A percentile compares a stretch with the other conserved stretches of the same genome.
phyloP scores from a whole-genome alignment of 2,888 invertebrate genomes.

The Aelia acuminata region DNA sequence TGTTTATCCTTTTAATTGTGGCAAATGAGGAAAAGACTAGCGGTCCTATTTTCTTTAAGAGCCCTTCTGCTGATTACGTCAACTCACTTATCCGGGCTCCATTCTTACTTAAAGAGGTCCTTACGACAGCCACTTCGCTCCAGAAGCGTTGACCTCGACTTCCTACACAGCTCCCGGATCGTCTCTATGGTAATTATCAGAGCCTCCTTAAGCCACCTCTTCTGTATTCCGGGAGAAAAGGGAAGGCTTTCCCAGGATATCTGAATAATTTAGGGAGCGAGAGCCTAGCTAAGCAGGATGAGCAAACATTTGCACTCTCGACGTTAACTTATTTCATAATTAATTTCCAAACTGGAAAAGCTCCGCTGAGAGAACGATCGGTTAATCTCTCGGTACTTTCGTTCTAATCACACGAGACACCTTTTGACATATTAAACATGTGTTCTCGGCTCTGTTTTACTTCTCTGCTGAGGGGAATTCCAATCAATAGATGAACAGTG shows the following conservation, averaged over 20 bases:
- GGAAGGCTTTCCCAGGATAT: slow-evolving; percentile 23
- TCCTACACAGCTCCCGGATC: slow-evolving; percentile 16
- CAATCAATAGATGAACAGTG: too few relatives aligned
- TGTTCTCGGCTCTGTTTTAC: slow-evolving; percentile 3
- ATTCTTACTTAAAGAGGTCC: background rate
- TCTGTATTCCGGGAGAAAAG: background rate
- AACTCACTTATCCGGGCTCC: background rate
- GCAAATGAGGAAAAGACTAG: too few relatives aligned
- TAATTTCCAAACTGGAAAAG: slow-evolving; percentile 13
- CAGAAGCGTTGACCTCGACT: background rate
- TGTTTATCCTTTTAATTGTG: too few relatives aligned
- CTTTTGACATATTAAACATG: slow-evolving; percentile 26
- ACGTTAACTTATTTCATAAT: slow-evolving; percentile 4
- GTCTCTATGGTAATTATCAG: slow-evolving; percentile 43
- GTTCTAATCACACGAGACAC: background rate
- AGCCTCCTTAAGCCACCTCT: slow-evolving; percentile 1
- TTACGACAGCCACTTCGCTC: background rate
- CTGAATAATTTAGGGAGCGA: slow-evolving; percentile 15
- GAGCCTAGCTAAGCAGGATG: background rate
- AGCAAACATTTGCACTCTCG: background rate
- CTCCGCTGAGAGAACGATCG: background rate
- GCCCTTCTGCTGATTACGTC: too few relatives aligned
- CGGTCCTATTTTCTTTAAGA: too few relatives aligned
- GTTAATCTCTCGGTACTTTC: background rate
- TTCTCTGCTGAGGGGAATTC: background rate